phyloP scores from a whole-genome alignment of 2,888 invertebrate genomes.

The Trisateles emortualis region DNA sequence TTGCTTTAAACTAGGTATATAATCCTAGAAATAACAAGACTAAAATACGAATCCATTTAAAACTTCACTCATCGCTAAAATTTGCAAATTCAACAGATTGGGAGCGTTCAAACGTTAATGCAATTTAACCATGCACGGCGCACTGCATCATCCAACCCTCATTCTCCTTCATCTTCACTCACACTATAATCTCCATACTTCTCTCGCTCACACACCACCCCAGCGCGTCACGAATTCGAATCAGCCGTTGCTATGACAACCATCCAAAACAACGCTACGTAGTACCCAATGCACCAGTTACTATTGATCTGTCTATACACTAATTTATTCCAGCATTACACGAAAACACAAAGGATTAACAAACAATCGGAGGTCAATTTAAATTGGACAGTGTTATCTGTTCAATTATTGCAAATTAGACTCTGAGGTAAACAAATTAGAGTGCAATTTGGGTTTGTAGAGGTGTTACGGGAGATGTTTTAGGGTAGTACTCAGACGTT shows the following conservation, averaged over 20 bases:
- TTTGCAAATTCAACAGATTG: slow-evolving; percentile 38
- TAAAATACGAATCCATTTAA: slow-evolving; percentile 1
- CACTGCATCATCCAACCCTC: slow-evolving; percentile 71
- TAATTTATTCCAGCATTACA: slow-evolving; percentile 33
- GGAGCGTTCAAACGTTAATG: slow-evolving; percentile 60
- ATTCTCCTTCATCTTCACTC: slow-evolving; percentile 51
- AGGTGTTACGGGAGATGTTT: slow-evolving; percentile 42
- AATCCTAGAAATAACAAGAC: slow-evolving; percentile 1
- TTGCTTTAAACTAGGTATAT: background rate
- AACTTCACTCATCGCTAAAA: slow-evolving; percentile 12
- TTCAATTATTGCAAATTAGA: slow-evolving; percentile 65
- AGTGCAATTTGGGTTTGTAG: slow-evolving; percentile 66
- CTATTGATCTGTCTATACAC: slow-evolving; percentile 58
- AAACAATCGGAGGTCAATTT: slow-evolving; percentile 55
- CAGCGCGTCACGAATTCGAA: slow-evolving; percentile 64
- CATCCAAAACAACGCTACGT: slow-evolving; percentile 72
- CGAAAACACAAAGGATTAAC: slow-evolving; percentile 36
- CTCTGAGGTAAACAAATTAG: slow-evolving; percentile 65
- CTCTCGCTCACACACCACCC: slow-evolving; percentile 66
- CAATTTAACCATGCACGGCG: slow-evolving; percentile 75
- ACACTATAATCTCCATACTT: slow-evolving; percentile 26
- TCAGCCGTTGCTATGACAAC: slow-evolving; percentile 78
- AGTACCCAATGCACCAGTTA: slow-evolving; percentile 58
- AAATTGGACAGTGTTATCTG: slow-evolving; percentile 56
- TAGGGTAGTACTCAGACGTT: slow-evolving; percentile 27